Base-by-base conservation (phyloP, 2,113 vertebrate species). In the Vicugna pacos region DNA sequence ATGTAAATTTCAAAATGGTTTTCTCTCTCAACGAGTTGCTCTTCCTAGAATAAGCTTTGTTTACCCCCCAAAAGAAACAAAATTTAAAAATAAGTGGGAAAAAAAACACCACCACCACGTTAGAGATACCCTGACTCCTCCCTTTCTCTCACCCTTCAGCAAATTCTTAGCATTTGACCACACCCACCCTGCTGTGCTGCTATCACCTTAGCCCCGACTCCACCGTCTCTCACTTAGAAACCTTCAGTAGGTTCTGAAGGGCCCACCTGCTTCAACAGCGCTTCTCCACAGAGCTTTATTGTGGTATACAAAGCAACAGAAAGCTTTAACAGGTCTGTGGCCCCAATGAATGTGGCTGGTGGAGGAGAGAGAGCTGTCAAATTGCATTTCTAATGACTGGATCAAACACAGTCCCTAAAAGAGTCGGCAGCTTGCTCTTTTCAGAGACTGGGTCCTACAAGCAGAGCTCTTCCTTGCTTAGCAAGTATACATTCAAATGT, bases 121-220 rank as follows among this genome's bases (percentile, higher is more conserved):
- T 56, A 22, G 35, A 77, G 64, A 30, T 30, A 42, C 6, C 48
- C 62, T n/a, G 8, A 38, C 10, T 24, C 35, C 32, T 26, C 30
- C 4, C 32, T 84, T 67, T 50, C 32, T 56, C 26, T 89, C 16
- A 26, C 28, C 22, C 19, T 88, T 73, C 30, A 19, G 5, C 32
- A 81, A 56, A 15, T 52, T 10, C 82, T 72, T 4, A 22, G 16
- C 7, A 22, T 62, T 32, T 54, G 38, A 69, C 56, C 30, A 28
- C 20, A 28, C 14, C 2, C 19, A 2, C 3, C 28, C 46, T 6
- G 7, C 22, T 20, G n/a, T 64, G 1, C 19, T n/a, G 24, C 20
- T 58, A 2, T 17, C 62, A 26, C 17, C 22, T 73, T 4, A 52
- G 26, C 12, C 58, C 48, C 1, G 5, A 46, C n/a, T 4, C 70